phyloP scores from a whole-genome alignment of 1,140 invertebrate genomes.

The Scylla paramamosain region DNA sequence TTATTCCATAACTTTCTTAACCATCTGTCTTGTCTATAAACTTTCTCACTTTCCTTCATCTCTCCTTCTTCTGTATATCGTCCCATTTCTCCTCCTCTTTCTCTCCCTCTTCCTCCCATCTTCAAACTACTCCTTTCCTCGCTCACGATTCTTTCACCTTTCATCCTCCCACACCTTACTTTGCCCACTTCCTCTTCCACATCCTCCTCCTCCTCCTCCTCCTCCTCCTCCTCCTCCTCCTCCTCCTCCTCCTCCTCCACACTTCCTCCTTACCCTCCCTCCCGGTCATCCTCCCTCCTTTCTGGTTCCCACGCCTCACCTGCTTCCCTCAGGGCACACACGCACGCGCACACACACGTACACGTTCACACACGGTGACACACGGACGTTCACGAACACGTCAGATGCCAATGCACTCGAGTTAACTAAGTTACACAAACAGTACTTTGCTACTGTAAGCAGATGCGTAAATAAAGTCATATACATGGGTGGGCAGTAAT shows the following conservation, averaged over 20 bases:
- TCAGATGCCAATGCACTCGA: too few relatives aligned
- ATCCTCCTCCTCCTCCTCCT: constrained; percentile 5
- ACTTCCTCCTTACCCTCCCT: neutral
- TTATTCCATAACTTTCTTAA: too few relatives aligned
- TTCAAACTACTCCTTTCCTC: neutral
- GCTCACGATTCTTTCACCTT: constrained; percentile 2
- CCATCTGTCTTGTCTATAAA: too few relatives aligned
- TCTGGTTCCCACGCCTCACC: constrained; percentile 8
- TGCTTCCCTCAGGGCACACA: neutral
- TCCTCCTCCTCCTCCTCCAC: neutral
- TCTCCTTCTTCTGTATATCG: neutral
- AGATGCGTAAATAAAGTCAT: too few relatives aligned
- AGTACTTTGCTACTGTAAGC: too few relatives aligned
- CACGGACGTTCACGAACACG: too few relatives aligned
- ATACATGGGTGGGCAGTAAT: too few relatives aligned
- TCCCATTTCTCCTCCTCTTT: neutral
- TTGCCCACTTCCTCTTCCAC: neutral
- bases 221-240: too few relatives aligned
- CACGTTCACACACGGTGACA: neutral
- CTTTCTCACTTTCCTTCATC: neutral
- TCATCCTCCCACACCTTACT: neutral
- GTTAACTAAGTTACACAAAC: too few relatives aligned
- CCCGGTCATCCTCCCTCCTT: neutral
- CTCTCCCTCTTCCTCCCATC: neutral
- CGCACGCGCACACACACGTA: neutral